phyloP scores from a whole-genome alignment of 2,888 invertebrate species.

The Anagyrus pseudococci region DNA sequence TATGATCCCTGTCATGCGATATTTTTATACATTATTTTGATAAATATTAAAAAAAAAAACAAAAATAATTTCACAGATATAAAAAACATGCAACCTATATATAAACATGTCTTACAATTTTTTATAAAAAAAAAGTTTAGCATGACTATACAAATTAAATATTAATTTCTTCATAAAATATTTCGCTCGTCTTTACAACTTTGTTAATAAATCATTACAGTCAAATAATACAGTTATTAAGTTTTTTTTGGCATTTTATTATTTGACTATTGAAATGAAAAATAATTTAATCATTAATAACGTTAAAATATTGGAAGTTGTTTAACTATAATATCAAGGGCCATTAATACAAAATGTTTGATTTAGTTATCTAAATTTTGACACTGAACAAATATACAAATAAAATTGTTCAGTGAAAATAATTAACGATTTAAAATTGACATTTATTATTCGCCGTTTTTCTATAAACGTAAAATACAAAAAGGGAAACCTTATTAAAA shows the following conservation, averaged over 20 bases:
- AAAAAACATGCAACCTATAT: conserved; percentile 27
- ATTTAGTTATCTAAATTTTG: neutral
- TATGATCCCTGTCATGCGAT: too few relatives aligned
- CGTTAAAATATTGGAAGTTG: neutral
- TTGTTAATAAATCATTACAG: neutral
- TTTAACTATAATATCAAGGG: too few relatives aligned
- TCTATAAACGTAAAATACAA: conserved; percentile 27
- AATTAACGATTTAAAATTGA: neutral
- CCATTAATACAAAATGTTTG: conserved; percentile 5
- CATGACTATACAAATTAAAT: neutral
- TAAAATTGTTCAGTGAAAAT: neutral
- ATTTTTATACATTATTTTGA: neutral
- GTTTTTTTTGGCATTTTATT: neutral
- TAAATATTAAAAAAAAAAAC: conserved; percentile 9
- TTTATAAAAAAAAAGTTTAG: neutral
- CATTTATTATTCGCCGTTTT: neutral
- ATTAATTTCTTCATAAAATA: neutral
- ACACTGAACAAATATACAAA: neutral
- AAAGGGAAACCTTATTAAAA: conserved; percentile 18
- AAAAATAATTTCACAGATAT: conserved; percentile 22
- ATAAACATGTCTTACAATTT: conserved; percentile 29
- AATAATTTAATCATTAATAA: too few relatives aligned
- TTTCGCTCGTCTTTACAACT: too few relatives aligned
- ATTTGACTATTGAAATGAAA: neutral
- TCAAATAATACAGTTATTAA: neutral